Conservation (phyloP, 2,888 invertebrate genomes). For the Mythimna lalbum region DNA sequence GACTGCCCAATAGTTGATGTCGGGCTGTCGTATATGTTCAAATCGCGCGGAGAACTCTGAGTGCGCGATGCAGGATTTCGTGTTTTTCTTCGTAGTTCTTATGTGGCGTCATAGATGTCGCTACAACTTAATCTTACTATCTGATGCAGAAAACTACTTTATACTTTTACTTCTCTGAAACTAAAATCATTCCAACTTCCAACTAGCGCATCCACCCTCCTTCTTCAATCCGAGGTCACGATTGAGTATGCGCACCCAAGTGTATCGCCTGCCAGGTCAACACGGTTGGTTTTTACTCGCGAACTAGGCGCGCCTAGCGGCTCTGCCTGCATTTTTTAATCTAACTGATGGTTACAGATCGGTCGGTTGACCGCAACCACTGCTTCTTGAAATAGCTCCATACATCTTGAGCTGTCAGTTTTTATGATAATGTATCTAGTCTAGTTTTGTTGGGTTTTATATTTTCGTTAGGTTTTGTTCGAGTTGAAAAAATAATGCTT, state of each 20-base stretch:
- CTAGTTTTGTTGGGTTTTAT: slow-evolving; percentile 33
- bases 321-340: slow-evolving; percentile 71
- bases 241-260: slow-evolving; percentile 83
- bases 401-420: slow-evolving; percentile 59
- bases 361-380: slow-evolving; percentile 62
- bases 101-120: too few relatives aligned
- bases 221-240: slow-evolving; percentile 63
- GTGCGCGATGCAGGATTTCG: too few relatives aligned
- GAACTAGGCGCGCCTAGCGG: slow-evolving; percentile 75
- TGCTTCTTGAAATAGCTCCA: slow-evolving; percentile 64
- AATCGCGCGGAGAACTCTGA: too few relatives aligned
- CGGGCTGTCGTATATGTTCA: too few relatives aligned
- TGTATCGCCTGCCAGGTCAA: slow-evolving; percentile 86
- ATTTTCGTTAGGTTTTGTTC: slow-evolving; percentile 15
- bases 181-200: background rate
- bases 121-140: too few relatives aligned
- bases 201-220: slow-evolving; percentile 58
- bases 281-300: slow-evolving; percentile 76
- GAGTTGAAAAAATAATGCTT: background rate
- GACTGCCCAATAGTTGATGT: too few relatives aligned
- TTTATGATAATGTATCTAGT: slow-evolving; percentile 47
- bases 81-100: too few relatives aligned
- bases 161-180: background rate
- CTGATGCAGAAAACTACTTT: background rate
- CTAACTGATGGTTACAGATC: slow-evolving; percentile 60